These are phyloP conservation scores for Casuarius casuarius DNA, from an alignment of 2,113 vertebrate genomes.

Conservation along the genomic window DNA sequence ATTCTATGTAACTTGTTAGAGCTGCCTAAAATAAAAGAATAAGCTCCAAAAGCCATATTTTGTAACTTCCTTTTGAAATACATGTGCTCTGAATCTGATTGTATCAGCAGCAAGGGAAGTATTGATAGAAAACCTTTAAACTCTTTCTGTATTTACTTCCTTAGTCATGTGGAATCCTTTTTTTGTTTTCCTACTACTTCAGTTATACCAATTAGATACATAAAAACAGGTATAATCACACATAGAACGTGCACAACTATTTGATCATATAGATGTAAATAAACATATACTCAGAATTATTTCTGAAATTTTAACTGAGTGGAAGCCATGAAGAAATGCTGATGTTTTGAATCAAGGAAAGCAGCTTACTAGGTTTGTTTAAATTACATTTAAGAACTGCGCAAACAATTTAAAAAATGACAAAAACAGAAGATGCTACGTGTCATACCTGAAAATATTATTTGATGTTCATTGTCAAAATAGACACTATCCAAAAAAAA, in stretches of 20 bases:
- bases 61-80: background rate
- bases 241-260: background rate
- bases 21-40: slow-evolving; percentile 33
- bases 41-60: background rate
- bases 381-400: background rate
- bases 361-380: background rate
- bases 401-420: background rate
- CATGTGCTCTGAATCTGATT: background rate
- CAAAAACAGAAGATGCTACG: background rate
- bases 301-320: background rate
- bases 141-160: background rate
- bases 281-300: background rate
- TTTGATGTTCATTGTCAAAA: background rate
- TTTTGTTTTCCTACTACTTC: background rate
- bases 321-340: background rate
- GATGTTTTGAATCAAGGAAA: background rate
- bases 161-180: background rate
- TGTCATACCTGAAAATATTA: background rate
- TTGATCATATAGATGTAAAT: background rate
- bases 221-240: too few species aligned
- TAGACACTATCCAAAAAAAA: background rate
- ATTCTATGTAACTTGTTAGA: slow-evolving; percentile 28
- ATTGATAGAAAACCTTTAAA: background rate
- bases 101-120: background rate
- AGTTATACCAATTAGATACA: background rate